These are phyloP conservation scores for Drosophila merina DNA, from an alignment of 2,888 invertebrate genomes.

Conservation along the genomic window DNA sequence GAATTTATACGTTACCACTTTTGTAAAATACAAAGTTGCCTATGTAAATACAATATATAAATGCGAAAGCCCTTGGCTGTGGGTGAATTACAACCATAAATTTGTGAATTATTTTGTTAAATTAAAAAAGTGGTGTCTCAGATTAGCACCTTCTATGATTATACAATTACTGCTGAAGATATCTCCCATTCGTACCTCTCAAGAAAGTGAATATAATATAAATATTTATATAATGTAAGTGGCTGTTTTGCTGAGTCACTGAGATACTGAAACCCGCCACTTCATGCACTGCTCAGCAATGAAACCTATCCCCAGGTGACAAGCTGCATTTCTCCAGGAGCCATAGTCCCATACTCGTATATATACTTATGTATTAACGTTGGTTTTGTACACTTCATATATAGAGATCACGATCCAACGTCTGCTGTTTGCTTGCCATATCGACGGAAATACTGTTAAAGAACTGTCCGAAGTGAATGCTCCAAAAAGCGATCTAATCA, in stretches of 20 bases:
- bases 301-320: slow-evolving; percentile 36
- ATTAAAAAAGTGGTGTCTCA: slow-evolving; percentile 1
- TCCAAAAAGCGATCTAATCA: slow-evolving; percentile 78
- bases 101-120: not conserved
- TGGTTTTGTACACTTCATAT: not conserved
- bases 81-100: slow-evolving; percentile 58
- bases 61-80: slow-evolving; percentile 55
- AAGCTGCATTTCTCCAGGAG: slow-evolving; percentile 34
- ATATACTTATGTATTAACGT: not conserved
- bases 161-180: too few species aligned
- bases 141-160: too few species aligned
- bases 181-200: too few species aligned
- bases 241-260: slow-evolving; percentile 53
- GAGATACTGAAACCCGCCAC: slow-evolving; percentile 48
- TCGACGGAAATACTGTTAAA: slow-evolving; percentile 67
- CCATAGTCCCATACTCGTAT: slow-evolving; percentile 25
- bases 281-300: slow-evolving; percentile 16
- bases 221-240: slow-evolving; percentile 42
- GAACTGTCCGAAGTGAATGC: slow-evolving; percentile 72
- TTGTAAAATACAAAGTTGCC: slow-evolving; percentile 66
- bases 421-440: slow-evolving; percentile 6
- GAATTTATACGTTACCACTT: slow-evolving; percentile 56
- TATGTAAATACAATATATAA: slow-evolving; percentile 59
- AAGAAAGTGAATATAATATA: slow-evolving; percentile 67
- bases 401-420: not conserved